Evolutionary conservation across 2,113 vertebrate genomes (phyloP).

Genomic region (Martes martes): DNA sequence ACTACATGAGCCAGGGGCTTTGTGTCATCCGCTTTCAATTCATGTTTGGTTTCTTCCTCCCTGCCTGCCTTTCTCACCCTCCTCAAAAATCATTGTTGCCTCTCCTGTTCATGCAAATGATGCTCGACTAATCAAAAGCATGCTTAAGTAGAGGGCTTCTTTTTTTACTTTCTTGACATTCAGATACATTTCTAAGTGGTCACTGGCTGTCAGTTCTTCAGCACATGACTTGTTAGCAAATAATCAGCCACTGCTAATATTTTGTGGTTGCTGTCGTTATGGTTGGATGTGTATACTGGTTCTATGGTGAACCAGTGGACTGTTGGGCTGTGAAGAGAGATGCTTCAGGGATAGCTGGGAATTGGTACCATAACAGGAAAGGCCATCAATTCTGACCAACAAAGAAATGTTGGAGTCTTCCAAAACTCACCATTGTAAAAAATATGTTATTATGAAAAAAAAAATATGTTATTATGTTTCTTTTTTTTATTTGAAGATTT

Average conservation of each 20-base stretch:
- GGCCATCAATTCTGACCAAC: background rate
- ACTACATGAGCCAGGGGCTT: background rate
- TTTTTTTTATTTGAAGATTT: too few relatives aligned
- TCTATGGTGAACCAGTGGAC: background rate
- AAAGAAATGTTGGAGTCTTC: constrained; percentile 10
- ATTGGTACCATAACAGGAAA: background rate
- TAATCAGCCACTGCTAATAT: background rate
- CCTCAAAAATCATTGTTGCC: constrained; percentile 35
- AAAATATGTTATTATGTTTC: too few relatives aligned
- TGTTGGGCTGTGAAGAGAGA: background rate
- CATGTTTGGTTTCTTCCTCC: constrained; percentile 2
- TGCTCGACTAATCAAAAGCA: constrained; percentile 49
- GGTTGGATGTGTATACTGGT: background rate
- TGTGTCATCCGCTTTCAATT: constrained; percentile 67
- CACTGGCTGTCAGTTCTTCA: constrained; percentile 29
- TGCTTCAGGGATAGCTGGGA: background rate
- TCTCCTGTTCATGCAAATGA: background rate
- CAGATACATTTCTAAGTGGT: background rate
- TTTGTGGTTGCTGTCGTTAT: background rate
- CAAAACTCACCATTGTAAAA: background rate
- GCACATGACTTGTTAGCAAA: background rate
- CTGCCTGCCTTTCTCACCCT: constrained; percentile 31
- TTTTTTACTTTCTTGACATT: background rate
- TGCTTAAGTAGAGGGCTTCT: constrained; percentile 1
- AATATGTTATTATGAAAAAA: too few relatives aligned